Conservation (phyloP, 2,888 invertebrate genomes). For the Panorpa germanica region DNA sequence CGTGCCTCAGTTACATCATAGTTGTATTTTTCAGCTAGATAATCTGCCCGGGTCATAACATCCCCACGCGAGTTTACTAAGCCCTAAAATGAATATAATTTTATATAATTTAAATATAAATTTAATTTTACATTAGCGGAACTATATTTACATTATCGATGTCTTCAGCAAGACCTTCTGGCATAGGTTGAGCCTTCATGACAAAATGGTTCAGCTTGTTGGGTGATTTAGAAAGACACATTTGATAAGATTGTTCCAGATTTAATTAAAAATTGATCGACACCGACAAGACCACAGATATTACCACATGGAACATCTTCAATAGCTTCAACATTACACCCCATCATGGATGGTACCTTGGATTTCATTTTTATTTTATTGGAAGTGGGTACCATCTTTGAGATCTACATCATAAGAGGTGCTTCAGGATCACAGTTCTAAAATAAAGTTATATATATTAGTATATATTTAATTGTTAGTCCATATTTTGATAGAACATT, state of each 20-base stretch:
- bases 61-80: too few species aligned
- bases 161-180: constrained; percentile 90
- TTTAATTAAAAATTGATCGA: constrained; percentile 98
- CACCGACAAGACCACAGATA: constrained; percentile 99
- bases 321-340: constrained; percentile 97
- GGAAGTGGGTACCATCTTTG: constrained; percentile 99
- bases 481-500: too few species aligned
- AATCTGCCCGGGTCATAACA: too few species aligned
- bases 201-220: constrained; percentile 99
- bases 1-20: constrained; percentile 95
- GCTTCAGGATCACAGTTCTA: constrained; percentile 91
- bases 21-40: too few species aligned
- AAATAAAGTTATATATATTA: too few species aligned
- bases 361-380: too few species aligned
- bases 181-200: constrained; percentile 91
- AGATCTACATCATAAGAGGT: constrained; percentile 99
- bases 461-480: too few species aligned
- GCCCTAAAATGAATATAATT: too few species aligned
- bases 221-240: constrained; percentile 97
- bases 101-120: too few species aligned
- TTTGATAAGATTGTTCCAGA: constrained; percentile 95
- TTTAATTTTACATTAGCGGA: too few species aligned
- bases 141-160: too few species aligned
- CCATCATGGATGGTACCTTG: too few species aligned
- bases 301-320: constrained; percentile 99